phyloP scores from a whole-genome alignment of 2,888 invertebrate genomes.

The Ornithoptera alexandrae region DNA sequence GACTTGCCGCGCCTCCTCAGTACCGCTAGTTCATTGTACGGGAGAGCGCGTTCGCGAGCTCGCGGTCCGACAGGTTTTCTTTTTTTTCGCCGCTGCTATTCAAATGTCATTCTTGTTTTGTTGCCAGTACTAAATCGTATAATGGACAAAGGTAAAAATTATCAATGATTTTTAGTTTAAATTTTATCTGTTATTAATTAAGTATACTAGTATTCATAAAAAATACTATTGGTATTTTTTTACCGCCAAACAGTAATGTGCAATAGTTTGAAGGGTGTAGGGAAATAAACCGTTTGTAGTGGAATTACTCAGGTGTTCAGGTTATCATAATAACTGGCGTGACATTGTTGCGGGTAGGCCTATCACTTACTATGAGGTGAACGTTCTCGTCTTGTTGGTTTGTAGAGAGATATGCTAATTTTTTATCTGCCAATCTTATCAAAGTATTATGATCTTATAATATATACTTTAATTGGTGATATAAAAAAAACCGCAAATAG shows the following conservation, averaged over 20 bases:
- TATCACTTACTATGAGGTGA: no score
- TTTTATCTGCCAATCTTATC: not conserved
- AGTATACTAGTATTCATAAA: not conserved
- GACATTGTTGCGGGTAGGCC: no score
- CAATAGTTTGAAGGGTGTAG: no score
- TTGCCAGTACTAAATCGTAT: slow-evolving; percentile 28
- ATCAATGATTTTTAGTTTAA: not conserved
- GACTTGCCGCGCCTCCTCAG: slow-evolving; percentile 53
- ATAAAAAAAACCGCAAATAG: not conserved
- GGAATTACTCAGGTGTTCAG: no score
- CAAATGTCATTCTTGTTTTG: slow-evolving; percentile 22
- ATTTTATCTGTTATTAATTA: not conserved
- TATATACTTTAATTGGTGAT: not conserved
- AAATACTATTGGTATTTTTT: not conserved
- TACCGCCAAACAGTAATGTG: no score
- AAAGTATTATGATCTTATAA: not conserved
- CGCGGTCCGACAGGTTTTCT: slow-evolving; percentile 35
- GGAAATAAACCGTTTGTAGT: no score
- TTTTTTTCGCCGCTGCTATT: slow-evolving; percentile 23
- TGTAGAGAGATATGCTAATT: not conserved
- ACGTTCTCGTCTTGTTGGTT: no score
- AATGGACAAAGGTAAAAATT: slow-evolving; percentile 48
- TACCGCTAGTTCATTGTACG: slow-evolving; percentile 41
- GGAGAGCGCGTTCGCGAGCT: slow-evolving; percentile 40
- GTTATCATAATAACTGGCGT: no score